phyloP scores from a whole-genome alignment of 2,888 invertebrate genomes.

The Tetrapedia diversipes region DNA sequence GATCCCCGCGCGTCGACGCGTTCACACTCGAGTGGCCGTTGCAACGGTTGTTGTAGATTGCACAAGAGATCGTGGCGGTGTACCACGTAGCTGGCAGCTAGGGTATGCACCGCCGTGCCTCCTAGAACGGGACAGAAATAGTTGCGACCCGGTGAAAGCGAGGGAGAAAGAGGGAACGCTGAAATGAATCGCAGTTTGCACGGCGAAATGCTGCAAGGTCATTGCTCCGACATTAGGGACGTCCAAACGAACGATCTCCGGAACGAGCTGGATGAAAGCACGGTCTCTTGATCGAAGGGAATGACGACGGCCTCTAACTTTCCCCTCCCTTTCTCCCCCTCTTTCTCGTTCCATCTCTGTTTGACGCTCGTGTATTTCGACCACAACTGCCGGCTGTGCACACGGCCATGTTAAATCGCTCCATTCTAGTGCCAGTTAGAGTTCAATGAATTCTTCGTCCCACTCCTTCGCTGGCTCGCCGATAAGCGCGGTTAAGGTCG shows the following conservation, averaged over 20 bases:
- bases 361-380: constrained; percentile 64
- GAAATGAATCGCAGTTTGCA: constrained; percentile 72
- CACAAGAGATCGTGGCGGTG: constrained; percentile 62
- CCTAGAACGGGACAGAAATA: not conserved
- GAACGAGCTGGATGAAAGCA: constrained; percentile 70
- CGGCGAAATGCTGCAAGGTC: constrained; percentile 74
- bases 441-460: constrained; percentile 61
- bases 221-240: constrained; percentile 75
- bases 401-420: constrained; percentile 55
- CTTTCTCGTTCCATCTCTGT: constrained; percentile 35
- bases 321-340: constrained; percentile 15
- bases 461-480: constrained; percentile 22
- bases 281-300: constrained; percentile 70
- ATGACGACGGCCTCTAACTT: constrained; percentile 53
- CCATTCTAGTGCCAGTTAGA: constrained; percentile 57
- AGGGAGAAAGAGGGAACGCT: constrained; percentile 21
- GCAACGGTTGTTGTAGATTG: constrained; percentile 65
- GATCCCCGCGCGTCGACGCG: constrained; percentile 61
- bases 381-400: constrained; percentile 27
- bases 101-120: constrained; percentile 16
- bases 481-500: constrained; percentile 40
- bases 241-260: constrained; percentile 69
- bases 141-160: too few relatives aligned
- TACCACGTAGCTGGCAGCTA: constrained; percentile 52
- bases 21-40: constrained; percentile 66